Conservation (phyloP, 2,888 invertebrate species). For the Cataglyphis cursor region DNA sequence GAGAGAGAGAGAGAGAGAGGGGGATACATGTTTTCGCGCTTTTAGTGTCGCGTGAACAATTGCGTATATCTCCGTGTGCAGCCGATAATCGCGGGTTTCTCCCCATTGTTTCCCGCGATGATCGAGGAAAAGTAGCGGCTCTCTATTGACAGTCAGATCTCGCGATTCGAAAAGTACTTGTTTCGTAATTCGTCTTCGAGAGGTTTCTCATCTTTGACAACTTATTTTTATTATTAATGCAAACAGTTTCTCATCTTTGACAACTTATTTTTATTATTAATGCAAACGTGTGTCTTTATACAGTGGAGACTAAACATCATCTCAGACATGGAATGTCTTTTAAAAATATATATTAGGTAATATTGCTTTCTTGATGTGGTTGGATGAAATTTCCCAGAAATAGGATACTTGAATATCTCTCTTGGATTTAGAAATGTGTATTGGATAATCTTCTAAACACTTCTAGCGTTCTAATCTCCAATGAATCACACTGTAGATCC, state of each 20-base stretch:
- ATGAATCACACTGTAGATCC: not conserved
- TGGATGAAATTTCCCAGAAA: not conserved
- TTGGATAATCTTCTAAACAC: not conserved
- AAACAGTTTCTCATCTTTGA: not conserved
- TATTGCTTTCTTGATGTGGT: not conserved
- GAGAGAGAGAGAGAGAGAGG: not conserved
- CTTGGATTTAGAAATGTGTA: not conserved
- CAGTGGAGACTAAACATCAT: not conserved
- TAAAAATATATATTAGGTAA: not conserved
- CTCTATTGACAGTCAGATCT: conserved; percentile 22
- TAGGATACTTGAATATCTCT: not conserved
- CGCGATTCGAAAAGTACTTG: not conserved
- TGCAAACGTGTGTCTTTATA: not conserved
- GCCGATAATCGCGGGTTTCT: conserved; percentile 28
- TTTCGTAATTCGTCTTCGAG: conserved; percentile 7
- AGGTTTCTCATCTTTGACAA: not conserved
- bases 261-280: not conserved
- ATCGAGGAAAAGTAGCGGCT: not conserved
- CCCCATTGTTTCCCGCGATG: conserved; percentile 15
- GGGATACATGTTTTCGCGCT: not conserved
- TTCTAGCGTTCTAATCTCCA: not conserved
- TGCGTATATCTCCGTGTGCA: not conserved
- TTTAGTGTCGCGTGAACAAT: conserved; percentile 20
- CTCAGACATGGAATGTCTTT: not conserved
- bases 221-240: not conserved